Evolutionary conservation across 2,888 invertebrate species (phyloP), one percentile per base, ranked within the genome.

Genomic region (Syrista parreyssii): DNA sequence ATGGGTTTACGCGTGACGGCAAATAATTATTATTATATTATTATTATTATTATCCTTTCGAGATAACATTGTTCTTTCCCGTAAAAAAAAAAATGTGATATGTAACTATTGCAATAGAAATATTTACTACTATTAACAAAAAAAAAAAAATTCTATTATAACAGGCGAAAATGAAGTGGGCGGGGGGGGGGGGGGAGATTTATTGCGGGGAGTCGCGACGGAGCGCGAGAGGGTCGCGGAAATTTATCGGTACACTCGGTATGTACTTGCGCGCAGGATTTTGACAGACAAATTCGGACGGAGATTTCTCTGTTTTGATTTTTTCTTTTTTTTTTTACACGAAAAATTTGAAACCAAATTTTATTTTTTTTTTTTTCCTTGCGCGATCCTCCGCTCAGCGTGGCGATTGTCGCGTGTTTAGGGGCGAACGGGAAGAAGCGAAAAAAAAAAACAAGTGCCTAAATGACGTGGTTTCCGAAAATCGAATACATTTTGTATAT

Each of bases 71-170:
- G 77, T 79, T 84, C 84, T 87, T 87, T 84, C 83, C 85, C 84
- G 72, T 83, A 81, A 83, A 84, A 82, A 69, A 74, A 83, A 87
- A 84, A 86, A 87, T 89, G 88, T 89, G 89, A 89, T 89, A 89
- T 89, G 87, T 88, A 88, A 88, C 86, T 88, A 87, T 89, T 89
- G 88, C 89, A 89, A 89, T 89, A 88, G 89, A 89, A 87, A 87
- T 88, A 86, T 86, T 84, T 85, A 87, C 84, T 85, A 87, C 73
- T 71, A 69, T 84, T 78, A 77, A 78, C 74, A 75, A 76, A 76
- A 80, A 80, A 78, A 79, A 75, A 79, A 77, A 83, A 82, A 83
- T 81, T 79, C 79, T 86, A 84, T 84, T 79, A 82, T 82, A 81
- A 76, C 74, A 75, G 79, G 82, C 79, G 78, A 78, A 77, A 68